phyloP scores from a whole-genome alignment of 2,888 invertebrate species.

The Formica aserva region DNA sequence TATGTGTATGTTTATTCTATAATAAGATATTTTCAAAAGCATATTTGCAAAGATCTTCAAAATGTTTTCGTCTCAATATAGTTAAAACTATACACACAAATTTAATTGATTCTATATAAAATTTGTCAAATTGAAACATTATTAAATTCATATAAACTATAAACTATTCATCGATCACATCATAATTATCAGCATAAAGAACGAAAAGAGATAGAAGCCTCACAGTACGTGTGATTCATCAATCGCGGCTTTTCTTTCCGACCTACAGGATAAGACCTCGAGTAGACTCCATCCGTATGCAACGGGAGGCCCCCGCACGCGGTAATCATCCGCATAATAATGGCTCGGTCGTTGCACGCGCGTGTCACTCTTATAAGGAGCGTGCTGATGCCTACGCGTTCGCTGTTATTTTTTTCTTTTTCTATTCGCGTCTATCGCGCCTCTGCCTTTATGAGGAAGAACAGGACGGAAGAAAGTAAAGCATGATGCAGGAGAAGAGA shows the following conservation, averaged over 20 bases:
- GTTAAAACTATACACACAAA: background rate
- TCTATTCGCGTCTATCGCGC: constrained; percentile 63
- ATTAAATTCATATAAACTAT: background rate
- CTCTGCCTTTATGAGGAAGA: constrained; percentile 25
- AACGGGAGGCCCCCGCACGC: constrained; percentile 49
- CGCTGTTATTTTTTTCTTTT: constrained; percentile 55
- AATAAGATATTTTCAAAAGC: background rate
- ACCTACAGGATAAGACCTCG: constrained; percentile 55
- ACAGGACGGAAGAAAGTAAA: constrained; percentile 13
- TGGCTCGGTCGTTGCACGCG: constrained; percentile 69
- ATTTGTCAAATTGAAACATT: background rate
- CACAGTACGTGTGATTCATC: constrained; percentile 60
- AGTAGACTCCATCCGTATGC: constrained; percentile 39
- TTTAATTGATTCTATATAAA: background rate
- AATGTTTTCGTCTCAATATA: background rate
- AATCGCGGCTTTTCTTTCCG: constrained; percentile 58
- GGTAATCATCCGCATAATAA: constrained; percentile 76
- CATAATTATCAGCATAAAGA: background rate
- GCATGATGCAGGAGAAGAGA: constrained; percentile 30
- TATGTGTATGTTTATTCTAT: background rate
- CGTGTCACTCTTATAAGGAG: constrained; percentile 80
- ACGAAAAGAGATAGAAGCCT: constrained; percentile 21
- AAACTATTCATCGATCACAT: background rate
- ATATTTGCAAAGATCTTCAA: background rate
- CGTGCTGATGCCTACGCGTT: constrained; percentile 70